phyloP scores from a whole-genome alignment of 2,888 invertebrate genomes.

The Arenicola marina region DNA sequence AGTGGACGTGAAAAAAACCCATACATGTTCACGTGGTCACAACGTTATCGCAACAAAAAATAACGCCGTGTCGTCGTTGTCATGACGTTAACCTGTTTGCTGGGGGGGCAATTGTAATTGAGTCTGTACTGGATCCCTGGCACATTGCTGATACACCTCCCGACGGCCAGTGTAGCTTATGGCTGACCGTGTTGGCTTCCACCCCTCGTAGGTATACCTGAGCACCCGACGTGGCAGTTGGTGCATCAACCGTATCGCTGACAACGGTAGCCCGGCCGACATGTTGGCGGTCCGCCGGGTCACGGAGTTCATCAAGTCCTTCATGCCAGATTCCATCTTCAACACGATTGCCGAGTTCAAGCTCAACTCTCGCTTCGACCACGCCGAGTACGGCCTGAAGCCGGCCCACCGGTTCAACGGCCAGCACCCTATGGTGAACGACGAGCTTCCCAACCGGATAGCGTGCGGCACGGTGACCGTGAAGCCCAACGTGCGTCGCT shows the following conservation, averaged over 20 bases:
- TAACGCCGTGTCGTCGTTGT: too few relatives aligned
- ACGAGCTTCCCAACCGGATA: constrained; percentile 60
- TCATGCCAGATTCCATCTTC: neutral
- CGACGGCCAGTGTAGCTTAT: neutral
- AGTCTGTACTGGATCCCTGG: too few relatives aligned
- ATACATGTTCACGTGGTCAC: too few relatives aligned
- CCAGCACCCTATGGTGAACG: constrained; percentile 60
- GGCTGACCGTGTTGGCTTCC: neutral
- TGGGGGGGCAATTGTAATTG: too few relatives aligned
- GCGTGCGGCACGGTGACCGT: constrained; percentile 55
- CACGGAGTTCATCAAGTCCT: neutral
- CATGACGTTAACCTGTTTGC: too few relatives aligned
- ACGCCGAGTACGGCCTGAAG: constrained; percentile 58
- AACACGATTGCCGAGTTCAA: constrained; percentile 13
- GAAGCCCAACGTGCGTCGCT: constrained; percentile 45
- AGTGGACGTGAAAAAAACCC: too few relatives aligned
- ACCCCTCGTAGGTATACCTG: constrained; percentile 57
- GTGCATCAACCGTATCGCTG: constrained; percentile 57
- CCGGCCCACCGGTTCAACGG: constrained; percentile 41
- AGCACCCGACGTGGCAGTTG: constrained; percentile 62
- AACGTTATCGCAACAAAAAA: too few relatives aligned
- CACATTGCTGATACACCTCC: too few relatives aligned
- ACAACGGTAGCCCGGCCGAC: constrained; percentile 49
- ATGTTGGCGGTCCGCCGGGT: constrained; percentile 22
- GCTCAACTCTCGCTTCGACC: constrained; percentile 56